Evolutionary conservation across 2,113 vertebrate genomes (phyloP).

Genomic region (Pyrgilauda ruficollis): DNA sequence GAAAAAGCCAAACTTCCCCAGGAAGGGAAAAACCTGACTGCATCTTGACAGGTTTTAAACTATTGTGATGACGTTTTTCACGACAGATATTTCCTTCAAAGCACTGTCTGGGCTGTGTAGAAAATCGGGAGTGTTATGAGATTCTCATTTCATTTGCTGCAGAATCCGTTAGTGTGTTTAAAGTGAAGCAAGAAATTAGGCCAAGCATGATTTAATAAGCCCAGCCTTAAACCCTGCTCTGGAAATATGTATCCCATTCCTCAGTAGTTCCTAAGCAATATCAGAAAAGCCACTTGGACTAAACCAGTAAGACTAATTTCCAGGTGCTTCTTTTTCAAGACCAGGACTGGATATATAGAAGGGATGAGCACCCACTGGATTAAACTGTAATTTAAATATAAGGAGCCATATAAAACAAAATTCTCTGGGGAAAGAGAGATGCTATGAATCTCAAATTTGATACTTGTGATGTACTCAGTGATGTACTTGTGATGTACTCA

Average conservation of each 20-base stretch:
- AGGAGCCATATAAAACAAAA: background rate
- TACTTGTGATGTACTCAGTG: too few relatives aligned
- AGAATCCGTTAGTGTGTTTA: background rate
- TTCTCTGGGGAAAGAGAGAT: background rate
- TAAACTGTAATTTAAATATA: background rate
- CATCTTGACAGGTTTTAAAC: background rate
- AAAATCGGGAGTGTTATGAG: background rate
- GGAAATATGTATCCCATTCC: background rate
- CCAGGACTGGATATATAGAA: background rate
- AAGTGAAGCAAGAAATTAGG: background rate
- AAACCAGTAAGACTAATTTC: background rate
- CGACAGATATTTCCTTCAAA: background rate
- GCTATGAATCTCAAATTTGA: background rate
- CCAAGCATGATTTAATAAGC: background rate
- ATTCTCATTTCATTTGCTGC: background rate
- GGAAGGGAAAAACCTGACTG: background rate
- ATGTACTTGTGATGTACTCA: background rate
- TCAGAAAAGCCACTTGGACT: background rate
- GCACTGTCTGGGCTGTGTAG: background rate
- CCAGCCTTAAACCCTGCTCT: background rate
- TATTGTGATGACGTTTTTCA: background rate
- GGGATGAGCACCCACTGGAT: background rate
- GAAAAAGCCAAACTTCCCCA: background rate
- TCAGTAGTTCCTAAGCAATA: background rate
- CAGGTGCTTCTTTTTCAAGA: background rate